These are phyloP conservation scores for Thecocarcelia acutangulata DNA, from an alignment of 2,888 invertebrate species.

Conservation along the genomic window DNA sequence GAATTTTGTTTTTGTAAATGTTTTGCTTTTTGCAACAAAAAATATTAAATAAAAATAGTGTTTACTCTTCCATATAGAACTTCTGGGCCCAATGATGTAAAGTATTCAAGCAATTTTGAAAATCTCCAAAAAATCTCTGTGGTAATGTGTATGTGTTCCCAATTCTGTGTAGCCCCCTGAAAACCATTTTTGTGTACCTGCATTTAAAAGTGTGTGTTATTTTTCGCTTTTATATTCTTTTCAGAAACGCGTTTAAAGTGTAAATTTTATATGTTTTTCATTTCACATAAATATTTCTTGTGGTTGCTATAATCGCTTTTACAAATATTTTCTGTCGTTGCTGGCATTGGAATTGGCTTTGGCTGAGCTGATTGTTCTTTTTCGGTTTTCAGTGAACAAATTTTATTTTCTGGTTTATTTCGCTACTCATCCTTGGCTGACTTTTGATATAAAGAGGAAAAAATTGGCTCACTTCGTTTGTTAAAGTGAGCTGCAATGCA, in stretches of 20 bases:
- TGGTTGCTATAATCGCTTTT: not conserved
- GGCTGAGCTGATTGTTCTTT: not conserved
- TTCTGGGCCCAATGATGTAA: too few species aligned
- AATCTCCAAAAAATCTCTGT: too few species aligned
- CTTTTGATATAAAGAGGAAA: not conserved
- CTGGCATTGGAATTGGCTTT: constrained; percentile 13
- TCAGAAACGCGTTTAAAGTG: constrained; percentile 21
- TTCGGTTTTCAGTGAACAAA: not conserved
- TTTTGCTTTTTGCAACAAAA: too few species aligned
- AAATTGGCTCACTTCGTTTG: not conserved
- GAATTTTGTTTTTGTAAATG: too few species aligned
- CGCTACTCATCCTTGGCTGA: not conserved
- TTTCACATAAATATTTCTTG: constrained; percentile 12
- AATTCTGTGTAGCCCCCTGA: too few species aligned
- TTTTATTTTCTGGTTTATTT: constrained; percentile 16
- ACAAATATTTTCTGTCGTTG: not conserved
- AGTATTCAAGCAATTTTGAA: too few species aligned
- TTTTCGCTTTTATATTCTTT: too few species aligned
- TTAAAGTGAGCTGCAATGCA: not conserved
- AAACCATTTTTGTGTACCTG: too few species aligned
- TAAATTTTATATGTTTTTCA: constrained; percentile 18
- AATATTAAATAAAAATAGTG: too few species aligned
- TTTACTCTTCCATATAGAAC: too few species aligned
- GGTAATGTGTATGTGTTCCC: too few species aligned
- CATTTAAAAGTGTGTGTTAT: too few species aligned